phyloP scores from a whole-genome alignment of 2,797 vertebrate genomes.

The Holocentrus rufus region DNA sequence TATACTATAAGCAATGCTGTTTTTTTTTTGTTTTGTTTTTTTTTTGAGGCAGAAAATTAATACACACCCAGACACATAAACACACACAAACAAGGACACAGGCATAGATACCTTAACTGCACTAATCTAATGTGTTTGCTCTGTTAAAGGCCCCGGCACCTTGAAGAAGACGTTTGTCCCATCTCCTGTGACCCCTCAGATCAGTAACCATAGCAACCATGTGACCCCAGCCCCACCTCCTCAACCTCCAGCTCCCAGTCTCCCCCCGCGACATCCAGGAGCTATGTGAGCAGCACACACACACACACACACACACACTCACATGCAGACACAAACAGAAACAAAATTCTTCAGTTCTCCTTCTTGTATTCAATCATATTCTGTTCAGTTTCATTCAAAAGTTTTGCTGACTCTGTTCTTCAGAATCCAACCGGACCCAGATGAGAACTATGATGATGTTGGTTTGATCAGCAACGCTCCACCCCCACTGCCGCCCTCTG shows the following conservation, averaged over 20 bases:
- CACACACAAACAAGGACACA: background rate
- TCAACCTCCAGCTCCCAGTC: conserved; percentile 60
- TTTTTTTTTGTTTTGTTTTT: no score
- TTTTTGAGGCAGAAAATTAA: no score
- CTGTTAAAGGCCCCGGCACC: conserved; percentile 57
- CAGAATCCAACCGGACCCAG: conserved; percentile 68
- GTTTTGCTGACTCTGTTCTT: conserved; percentile 7
- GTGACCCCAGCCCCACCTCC: conserved; percentile 39
- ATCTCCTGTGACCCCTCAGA: conserved; percentile 58
- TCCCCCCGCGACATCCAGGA: conserved; percentile 78
- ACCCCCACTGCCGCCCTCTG: conserved; percentile 69
- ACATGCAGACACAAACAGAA: background rate
- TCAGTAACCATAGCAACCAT: conserved; percentile 65
- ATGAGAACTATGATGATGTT: conserved; percentile 81
- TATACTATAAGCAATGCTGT: no score
- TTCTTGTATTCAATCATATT: background rate
- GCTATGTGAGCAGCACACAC: conserved; percentile 65
- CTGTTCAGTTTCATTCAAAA: background rate
- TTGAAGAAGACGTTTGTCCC: conserved; percentile 62
- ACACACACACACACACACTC: conserved; percentile 1
- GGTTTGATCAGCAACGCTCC: conserved; percentile 58
- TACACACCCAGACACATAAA: background rate
- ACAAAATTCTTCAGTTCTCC: no score
- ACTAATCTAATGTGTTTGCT: conserved; percentile 12
- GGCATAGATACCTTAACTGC: background rate